These are phyloP conservation scores for Gymnoscopelus braueri DNA, from an alignment of 2,797 vertebrate genomes.

Conservation along the genomic window DNA sequence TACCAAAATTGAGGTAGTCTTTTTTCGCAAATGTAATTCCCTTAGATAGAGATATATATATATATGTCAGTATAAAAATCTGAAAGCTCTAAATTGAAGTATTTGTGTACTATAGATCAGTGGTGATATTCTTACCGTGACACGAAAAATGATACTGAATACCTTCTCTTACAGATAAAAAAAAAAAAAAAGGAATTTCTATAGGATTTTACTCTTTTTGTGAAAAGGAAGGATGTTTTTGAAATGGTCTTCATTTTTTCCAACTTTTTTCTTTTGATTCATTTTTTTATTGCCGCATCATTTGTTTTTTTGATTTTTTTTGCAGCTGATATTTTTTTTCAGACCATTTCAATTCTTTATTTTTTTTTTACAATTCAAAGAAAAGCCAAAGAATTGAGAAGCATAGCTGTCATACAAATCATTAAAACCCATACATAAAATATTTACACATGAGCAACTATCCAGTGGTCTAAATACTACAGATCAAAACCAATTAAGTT, in stretches of 20 bases:
- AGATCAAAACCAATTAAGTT: conserved; percentile 89
- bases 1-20: not conserved
- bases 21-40: fast-evolving
- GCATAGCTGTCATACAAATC: conserved; percentile 97
- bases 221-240: conserved; percentile 83
- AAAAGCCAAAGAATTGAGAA: conserved; percentile 89
- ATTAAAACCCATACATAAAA: conserved; percentile 97
- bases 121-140: conserved; percentile 51
- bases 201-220: conserved; percentile 88
- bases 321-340: conserved; percentile 78
- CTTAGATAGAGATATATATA: too few species aligned
- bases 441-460: conserved; percentile 96
- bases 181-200: not conserved
- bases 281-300: conserved; percentile 59
- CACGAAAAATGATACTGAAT: not conserved
- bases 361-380: conserved; percentile 92
- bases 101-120: too few species aligned
- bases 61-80: not conserved
- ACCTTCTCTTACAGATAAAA: conserved; percentile 46
- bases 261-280: conserved; percentile 70
- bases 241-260: conserved; percentile 76
- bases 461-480: conserved; percentile 82
- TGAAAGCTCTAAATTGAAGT: not conserved
- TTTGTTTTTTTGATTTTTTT: conserved; percentile 63
- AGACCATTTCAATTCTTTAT: conserved; percentile 99